Percentiles rank a stretch among this genome's conserved stretches.
Evolutionary conservation across 2,113 vertebrate species (phyloP).

Genomic region (Calidris pugnax): DNA sequence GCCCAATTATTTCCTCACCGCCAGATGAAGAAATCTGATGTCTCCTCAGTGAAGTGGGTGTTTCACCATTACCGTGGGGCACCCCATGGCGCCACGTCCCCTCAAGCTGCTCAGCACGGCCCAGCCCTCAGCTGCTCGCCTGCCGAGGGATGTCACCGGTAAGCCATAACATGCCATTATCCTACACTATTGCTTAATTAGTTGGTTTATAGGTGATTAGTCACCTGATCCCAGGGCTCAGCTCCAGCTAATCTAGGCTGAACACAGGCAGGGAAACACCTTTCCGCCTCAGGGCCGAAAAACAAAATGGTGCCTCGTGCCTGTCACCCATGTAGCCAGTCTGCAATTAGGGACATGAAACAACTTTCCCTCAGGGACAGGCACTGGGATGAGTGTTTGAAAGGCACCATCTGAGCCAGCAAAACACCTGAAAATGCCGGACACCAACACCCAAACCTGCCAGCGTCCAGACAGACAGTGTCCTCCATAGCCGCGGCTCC

Average conservation of each 20-base stretch:
- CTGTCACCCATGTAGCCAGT: background rate
- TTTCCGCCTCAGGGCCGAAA: background rate
- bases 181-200: constrained; percentile 10
- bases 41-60: background rate
- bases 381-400: background rate
- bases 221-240: background rate
- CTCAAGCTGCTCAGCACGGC: background rate
- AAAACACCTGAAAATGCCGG: background rate
- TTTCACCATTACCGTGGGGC: fast-evolving
- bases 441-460: background rate
- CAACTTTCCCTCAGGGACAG: background rate
- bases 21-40: fast-evolving
- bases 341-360: background rate
- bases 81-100: background rate
- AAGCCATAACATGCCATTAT: background rate
- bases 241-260: background rate
- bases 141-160: background rate
- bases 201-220: constrained; percentile 22
- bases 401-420: background rate
- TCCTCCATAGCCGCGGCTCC: background rate
- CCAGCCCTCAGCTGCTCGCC: background rate
- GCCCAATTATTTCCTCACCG: background rate
- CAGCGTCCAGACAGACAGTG: fast-evolving
- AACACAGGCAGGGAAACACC: background rate
- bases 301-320: background rate